These are phyloP conservation scores for Leucoraja erinaceus DNA, from an alignment of 2,113 vertebrate species.

Conservation along the genomic window DNA sequence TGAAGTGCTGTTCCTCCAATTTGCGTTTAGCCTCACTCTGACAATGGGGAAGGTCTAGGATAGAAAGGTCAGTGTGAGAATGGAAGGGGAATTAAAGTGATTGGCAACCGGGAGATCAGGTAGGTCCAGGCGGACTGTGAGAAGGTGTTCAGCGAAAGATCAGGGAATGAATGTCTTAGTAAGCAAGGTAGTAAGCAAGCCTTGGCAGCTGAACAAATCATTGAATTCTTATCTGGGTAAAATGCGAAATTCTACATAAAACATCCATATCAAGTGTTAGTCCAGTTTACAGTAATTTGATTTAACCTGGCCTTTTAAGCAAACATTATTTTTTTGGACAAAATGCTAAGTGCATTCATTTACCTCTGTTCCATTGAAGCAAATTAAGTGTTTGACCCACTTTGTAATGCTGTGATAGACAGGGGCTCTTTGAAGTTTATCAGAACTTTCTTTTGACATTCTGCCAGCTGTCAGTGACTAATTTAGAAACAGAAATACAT, in stretches of 20 bases:
- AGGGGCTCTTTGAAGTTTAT: constrained; percentile 30
- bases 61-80: too few species aligned
- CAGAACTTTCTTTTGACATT: neutral
- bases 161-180: neutral
- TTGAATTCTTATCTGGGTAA: neutral
- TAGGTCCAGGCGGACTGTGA: too few species aligned
- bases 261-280: neutral
- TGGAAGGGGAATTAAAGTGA: too few species aligned
- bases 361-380: neutral
- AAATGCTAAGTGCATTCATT: constrained; percentile 10
- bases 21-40: too few species aligned
- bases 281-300: neutral
- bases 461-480: constrained; percentile 29
- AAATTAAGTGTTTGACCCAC: constrained; percentile 1
- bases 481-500: neutral
- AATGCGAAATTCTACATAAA: neutral
- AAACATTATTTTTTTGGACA: neutral
- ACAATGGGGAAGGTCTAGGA: too few species aligned
- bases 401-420: neutral
- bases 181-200: neutral
- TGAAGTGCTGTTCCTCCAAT: too few species aligned
- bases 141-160: neutral
- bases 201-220: neutral
- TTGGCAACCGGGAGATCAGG: too few species aligned
- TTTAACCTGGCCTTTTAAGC: neutral